Base-by-base conservation (phyloP, 2,797 vertebrate species). In the Poecilia velifera region DNA sequence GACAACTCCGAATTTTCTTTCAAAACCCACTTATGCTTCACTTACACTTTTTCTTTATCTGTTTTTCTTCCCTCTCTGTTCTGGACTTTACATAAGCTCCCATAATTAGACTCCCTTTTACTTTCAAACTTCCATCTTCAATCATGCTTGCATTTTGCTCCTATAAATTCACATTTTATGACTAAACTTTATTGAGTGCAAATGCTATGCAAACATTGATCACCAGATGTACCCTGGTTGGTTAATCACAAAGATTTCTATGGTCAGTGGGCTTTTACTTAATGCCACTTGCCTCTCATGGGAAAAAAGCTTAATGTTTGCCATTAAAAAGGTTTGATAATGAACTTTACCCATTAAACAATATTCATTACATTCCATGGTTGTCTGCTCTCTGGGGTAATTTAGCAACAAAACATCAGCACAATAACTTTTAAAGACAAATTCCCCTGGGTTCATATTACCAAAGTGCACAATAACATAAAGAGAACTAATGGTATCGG, bases 311-410 rank as follows among this genome's bases (percentile, higher is more conserved):
- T 78, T 89, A 89, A 89, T 87, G 82, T 88, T 92, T 91, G 77
- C 85, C 88, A 84, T 90, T 86, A 41, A 89, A 80, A 85, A 86
- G 46, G 68, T 64, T 81, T 83, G 81, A 89, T 90, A 89, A 92
- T 89, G 90, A 94, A 90, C 68, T 74, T 76, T 64, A 68, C 49
- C 57, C 71, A 80, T 86, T 90, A 82, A 89, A 90, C 80, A 90
- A 87, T 76, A 82, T 86, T 74, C 76, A 88, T 87, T 87, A 84
- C 72, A 79, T 77, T 73, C 80, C 53, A 57, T 78, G 78, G 86
- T 87, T 79, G 85, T 76, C 81, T 31, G 46, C 78, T 62, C 86
- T 83, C 86, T 74, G 53, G 81, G 83, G 86, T 80, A 80, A 89
- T 89, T 90, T 84, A 88, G 73, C 76, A 85, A 80, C 73, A 82